phyloP scores from a whole-genome alignment of 2,797 vertebrate species.

The Limnodromus scolopaceus region DNA sequence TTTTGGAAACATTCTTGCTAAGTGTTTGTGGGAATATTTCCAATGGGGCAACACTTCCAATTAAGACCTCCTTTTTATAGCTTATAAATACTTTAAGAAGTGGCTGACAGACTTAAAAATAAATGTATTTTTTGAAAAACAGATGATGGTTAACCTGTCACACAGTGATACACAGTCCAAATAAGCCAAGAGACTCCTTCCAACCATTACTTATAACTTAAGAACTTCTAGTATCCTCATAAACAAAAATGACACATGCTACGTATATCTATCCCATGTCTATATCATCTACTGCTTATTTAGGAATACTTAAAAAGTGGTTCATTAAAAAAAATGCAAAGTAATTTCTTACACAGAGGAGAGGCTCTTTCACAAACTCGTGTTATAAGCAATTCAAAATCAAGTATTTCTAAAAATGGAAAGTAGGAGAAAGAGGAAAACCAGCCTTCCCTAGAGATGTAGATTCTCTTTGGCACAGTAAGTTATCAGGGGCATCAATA shows the following conservation, averaged over 20 bases:
- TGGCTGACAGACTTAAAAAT: background rate
- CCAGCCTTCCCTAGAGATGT: background rate
- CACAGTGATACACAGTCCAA: background rate
- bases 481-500: background rate
- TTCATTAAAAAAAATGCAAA: background rate
- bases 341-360: background rate
- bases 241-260: background rate
- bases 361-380: background rate
- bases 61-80: background rate
- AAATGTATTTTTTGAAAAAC: background rate
- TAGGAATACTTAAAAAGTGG: background rate
- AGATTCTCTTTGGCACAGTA: background rate
- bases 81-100: background rate
- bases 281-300: background rate
- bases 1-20: constrained; percentile 28
- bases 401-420: background rate
- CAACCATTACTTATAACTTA: background rate
- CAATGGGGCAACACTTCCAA: constrained; percentile 12
- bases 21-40: background rate
- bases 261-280: background rate
- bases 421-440: background rate
- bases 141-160: background rate
- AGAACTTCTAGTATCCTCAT: background rate
- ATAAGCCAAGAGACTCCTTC: background rate
- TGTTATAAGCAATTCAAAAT: background rate